Percentiles rank a stretch among this genome's conserved stretches.
phyloP scores from a whole-genome alignment of 2,888 invertebrate genomes.

The Philonicus albiceps region DNA sequence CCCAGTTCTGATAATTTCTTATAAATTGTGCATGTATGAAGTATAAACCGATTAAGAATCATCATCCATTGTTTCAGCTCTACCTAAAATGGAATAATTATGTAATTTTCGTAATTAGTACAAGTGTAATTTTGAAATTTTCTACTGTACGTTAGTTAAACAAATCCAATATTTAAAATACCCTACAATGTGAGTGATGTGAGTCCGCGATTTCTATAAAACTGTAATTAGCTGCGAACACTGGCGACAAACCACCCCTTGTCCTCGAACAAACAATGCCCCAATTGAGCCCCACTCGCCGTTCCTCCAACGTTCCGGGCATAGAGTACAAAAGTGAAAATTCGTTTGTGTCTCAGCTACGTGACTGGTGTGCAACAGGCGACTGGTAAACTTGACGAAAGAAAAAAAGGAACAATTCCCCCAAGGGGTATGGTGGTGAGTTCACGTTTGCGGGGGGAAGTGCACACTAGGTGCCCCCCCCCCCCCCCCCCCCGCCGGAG shows the following conservation, averaged over 20 bases:
- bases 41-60: too few species aligned
- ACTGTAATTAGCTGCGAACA: background rate
- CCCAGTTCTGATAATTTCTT: too few species aligned
- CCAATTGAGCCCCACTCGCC: background rate
- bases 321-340: background rate
- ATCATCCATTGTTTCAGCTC: too few species aligned
- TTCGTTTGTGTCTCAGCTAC: background rate
- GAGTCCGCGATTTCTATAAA: background rate
- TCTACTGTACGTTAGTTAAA: background rate
- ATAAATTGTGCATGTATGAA: too few species aligned
- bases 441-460: background rate
- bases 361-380: conserved; percentile 4
- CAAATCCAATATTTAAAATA: too few species aligned
- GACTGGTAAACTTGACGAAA: conserved; percentile 5
- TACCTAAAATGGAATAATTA: too few species aligned
- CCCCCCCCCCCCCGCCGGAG: too few species aligned
- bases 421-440: background rate
- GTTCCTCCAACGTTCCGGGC: background rate
- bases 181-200: too few species aligned
- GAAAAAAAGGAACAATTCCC: background rate
- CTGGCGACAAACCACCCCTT: background rate
- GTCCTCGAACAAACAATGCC: background rate
- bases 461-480: background rate
- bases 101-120: too few species aligned
- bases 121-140: too few species aligned